These are phyloP conservation scores for Tortricodes alternella DNA, from an alignment of 2,888 invertebrate species.

Conservation along the genomic window DNA sequence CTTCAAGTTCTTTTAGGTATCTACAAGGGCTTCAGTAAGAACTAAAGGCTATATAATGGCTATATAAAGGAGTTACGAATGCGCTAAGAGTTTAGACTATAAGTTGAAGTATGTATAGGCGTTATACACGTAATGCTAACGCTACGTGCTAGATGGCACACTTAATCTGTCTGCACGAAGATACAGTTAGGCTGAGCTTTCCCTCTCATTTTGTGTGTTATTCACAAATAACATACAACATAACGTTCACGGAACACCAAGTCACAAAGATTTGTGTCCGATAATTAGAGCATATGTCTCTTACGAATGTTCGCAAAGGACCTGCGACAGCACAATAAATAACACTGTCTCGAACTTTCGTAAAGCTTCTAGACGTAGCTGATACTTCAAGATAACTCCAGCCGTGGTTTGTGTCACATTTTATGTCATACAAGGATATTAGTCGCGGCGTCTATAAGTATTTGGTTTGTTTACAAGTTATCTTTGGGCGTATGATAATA, in stretches of 20 bases:
- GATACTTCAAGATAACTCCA: slow-evolving; percentile 2
- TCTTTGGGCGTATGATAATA: no score
- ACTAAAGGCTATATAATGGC: no score
- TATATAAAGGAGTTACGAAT: no score
- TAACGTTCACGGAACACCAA: not conserved
- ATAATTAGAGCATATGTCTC: slow-evolving; percentile 10
- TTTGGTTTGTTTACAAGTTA: not conserved
- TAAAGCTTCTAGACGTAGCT: slow-evolving; percentile 17
- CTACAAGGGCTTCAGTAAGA: no score
- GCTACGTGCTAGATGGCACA: no score
- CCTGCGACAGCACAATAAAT: slow-evolving; percentile 19
- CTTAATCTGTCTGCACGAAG: no score
- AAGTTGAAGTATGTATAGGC: no score
- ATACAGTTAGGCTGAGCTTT: no score
- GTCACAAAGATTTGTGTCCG: not conserved
- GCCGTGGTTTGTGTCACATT: not conserved
- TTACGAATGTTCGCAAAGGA: slow-evolving; percentile 6
- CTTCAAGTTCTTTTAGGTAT: no score
- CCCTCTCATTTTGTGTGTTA: no score
- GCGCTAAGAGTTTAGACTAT: no score
- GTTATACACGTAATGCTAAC: no score
- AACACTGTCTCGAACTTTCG: slow-evolving; percentile 7
- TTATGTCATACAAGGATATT: not conserved
- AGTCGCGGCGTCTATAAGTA: not conserved
- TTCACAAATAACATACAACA: not conserved